These are phyloP conservation scores for Monopis laevigella DNA, from an alignment of 2,888 invertebrate genomes.

Conservation along the genomic window DNA sequence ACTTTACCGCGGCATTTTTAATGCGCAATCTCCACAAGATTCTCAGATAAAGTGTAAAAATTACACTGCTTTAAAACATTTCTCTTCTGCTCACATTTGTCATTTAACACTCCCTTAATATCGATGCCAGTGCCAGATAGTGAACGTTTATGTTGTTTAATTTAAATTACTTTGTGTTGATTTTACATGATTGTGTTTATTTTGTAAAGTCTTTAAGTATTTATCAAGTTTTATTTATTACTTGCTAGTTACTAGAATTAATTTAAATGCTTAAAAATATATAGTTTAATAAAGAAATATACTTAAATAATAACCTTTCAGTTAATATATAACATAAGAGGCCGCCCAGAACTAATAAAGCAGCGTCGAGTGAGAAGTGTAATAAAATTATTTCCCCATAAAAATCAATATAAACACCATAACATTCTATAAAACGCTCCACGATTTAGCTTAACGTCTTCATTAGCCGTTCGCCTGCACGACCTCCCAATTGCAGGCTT, in stretches of 20 bases:
- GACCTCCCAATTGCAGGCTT: conserved; percentile 47
- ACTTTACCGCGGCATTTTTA: conserved; percentile 43
- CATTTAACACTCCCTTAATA: conserved; percentile 60
- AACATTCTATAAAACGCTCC: conserved; percentile 43
- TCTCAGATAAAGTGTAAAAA: conserved; percentile 37
- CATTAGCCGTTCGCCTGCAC: conserved; percentile 43
- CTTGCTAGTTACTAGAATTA: not conserved
- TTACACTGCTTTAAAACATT: conserved; percentile 26
- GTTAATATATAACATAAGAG: not conserved
- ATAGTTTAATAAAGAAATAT: not conserved
- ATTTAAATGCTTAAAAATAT: not conserved
- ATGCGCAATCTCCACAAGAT: conserved; percentile 41
- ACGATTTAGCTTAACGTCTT: conserved; percentile 59
- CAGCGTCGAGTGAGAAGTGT: conserved; percentile 22
- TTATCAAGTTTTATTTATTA: conserved; percentile 8
- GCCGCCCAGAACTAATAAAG: conserved; percentile 27
- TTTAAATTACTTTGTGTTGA: conserved; percentile 59
- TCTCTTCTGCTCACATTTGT: conserved; percentile 53
- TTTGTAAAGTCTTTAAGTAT: not conserved
- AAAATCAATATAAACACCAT: conserved; percentile 57
- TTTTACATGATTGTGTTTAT: conserved; percentile 51
- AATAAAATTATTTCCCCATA: conserved; percentile 53
- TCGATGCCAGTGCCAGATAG: conserved; percentile 58
- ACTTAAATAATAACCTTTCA: not conserved
- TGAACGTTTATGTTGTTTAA: conserved; percentile 58